Evolutionary conservation across 2,888 invertebrate species (phyloP), one percentile per base, ranked within the genome.

Genomic region (Aleiodes leptofemur): DNA sequence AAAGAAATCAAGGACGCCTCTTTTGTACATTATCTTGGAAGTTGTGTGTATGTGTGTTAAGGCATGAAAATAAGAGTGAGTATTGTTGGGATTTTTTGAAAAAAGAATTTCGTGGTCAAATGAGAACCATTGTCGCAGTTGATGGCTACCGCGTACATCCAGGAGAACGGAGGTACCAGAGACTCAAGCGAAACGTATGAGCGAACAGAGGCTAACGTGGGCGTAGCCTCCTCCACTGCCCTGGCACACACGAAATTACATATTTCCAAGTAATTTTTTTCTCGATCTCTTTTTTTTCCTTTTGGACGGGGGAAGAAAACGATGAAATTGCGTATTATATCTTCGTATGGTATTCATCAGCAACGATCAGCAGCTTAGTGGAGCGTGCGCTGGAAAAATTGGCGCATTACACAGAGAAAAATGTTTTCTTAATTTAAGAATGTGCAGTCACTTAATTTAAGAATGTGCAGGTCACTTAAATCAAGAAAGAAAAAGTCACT

Each of bases 121-220:
- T 71, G 71, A 71, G 71, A 71, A 71, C 71, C 72, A 64, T 66
- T 72, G 48, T 70, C 34, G 38, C 16, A 71, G 31, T 70, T 29
- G 56, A 64, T 71, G 69, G 69, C 70, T 71, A 74, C 31, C 74
- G 64, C 74, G 64, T 71, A 74, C 66, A 74, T 64, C 51, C 75
- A 72, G 71, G 75, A 56, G 68, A 57, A 51, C 50, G 66, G 68
- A 70, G 75, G 66, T 66, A 72, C 71, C 55, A 64, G 43, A 66
- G 68, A 72, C 68, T 68, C 66, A 71, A 64, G 56, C 69, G 75
- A 76, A 76, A 72, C 75, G 75, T 76, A 72, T 76, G 76, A 76
- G 76, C 59, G 76, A 69, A 72, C 75, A 23, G 23, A 75, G 29
- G 74, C 53, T 75, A 23, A 66, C 68, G 69, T 76, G 72, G 76